Base-by-base conservation (phyloP, 2,113 vertebrate species). In the Hemibagrus wyckioides region DNA sequence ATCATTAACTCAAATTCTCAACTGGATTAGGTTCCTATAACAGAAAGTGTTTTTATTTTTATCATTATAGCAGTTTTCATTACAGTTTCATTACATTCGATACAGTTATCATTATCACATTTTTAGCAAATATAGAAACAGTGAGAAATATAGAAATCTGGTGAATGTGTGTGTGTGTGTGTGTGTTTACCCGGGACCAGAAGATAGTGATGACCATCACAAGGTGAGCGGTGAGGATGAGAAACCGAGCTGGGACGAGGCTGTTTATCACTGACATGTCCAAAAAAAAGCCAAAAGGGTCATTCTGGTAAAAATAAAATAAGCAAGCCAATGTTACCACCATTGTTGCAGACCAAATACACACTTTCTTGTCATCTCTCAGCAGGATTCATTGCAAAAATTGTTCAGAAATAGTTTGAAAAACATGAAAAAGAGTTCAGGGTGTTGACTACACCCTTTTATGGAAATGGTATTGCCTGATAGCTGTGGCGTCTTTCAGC, bases 121-220 rank as follows among this genome's bases (percentile, higher is more conserved):
- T n/a, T n/a, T n/a, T n/a, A n/a, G n/a, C n/a, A n/a, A n/a, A n/a
- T n/a, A n/a, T n/a, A n/a, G n/a, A 48, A 48, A 48, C 9, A 8
- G 44, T 48, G 44, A 48, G 44, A 48, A 48, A 48, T 48, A 48
- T 48, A 48, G 44, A 48, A 8, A 5, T n/a, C 44, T 48, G 9
- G 57, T 59, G 57, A 25, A 2, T 71, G 19, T 9, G 0, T 73
- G 73, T 76, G 23, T 14, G 50, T 79, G 33, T 30, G 17, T 73
- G 30, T 61, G n/a, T 33, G 25, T 67, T 94, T 94, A 98, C 97
- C 95, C 97, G 93, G 5, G 96, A 97, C 97, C 97, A 97, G 89
- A 97, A 97, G 85, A 97, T 95, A 4, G 96, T 97, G 89, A 98
- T 96, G 82, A 98, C 96, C 28, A 98, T 96, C 85, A 97, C 96